phyloP scores from a whole-genome alignment of 2,888 invertebrate genomes.

The Ochropleura plecta region DNA sequence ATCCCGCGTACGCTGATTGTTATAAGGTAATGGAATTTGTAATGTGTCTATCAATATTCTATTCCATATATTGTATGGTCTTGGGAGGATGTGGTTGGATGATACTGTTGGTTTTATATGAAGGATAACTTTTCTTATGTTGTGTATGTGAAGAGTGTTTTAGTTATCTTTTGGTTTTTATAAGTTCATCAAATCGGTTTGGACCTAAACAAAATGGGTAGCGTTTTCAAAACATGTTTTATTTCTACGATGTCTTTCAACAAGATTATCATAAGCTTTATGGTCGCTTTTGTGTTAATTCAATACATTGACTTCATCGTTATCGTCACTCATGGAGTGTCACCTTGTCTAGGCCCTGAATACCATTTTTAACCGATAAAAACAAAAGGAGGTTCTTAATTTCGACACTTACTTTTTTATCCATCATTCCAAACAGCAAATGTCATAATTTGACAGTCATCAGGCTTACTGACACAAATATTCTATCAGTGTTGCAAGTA shows the following conservation, averaged over 20 bases:
- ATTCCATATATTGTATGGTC: constrained; percentile 51
- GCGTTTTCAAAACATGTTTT: neutral
- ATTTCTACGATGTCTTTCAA: neutral
- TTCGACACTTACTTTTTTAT: too few relatives aligned
- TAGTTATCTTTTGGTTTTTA: too few relatives aligned
- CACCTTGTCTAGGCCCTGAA: neutral
- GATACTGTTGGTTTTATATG: constrained; percentile 3
- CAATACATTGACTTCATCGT: neutral
- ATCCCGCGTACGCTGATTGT: constrained; percentile 95
- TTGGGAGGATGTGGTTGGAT: constrained; percentile 24
- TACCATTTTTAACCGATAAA: too few relatives aligned
- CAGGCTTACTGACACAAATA: too few relatives aligned
- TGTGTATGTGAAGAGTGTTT: neutral
- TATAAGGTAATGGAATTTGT: constrained; percentile 86
- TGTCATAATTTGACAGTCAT: too few relatives aligned
- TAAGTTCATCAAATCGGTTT: neutral
- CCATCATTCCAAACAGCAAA: too few relatives aligned
- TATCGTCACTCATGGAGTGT: neutral
- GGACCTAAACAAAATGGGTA: neutral
- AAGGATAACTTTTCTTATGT: neutral
- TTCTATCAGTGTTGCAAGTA: too few relatives aligned
- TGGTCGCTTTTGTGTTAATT: neutral
- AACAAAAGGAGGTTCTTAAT: too few relatives aligned
- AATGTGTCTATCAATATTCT: constrained; percentile 65
- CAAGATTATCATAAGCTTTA: neutral